Base-by-base conservation (phyloP, 2,888 invertebrate genomes). In the Caenorhabditis imperialis region DNA sequence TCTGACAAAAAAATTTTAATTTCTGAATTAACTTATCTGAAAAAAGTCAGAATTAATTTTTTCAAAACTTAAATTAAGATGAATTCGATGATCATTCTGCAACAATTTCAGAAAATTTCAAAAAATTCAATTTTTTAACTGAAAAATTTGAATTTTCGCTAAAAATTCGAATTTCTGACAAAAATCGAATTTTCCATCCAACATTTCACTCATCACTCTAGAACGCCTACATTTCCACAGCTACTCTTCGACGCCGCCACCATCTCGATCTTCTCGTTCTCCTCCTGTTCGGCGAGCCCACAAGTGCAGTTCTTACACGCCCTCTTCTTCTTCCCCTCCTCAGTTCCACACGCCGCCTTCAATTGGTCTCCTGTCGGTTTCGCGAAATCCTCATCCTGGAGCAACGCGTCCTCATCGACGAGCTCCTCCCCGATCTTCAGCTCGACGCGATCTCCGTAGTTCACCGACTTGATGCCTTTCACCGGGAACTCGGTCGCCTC, bases 201-300 rank as follows among this genome's bases (percentile, higher is more conserved):
- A n/a, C n/a, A n/a, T n/a, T n/a, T n/a, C n/a, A n/a, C n/a, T n/a
- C n/a, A n/a, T n/a, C n/a, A n/a, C n/a, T n/a, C n/a, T n/a, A n/a
- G n/a, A 42, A 10, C 12, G 67, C 93, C 91, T 91, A 97, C 97
- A 91, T 92, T 99, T 88, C 99, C 99, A 91, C 99, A 99, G 0
- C 97, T 94, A 0, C 98, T 98, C 89, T 90, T 91, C 18, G 73
- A 51, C 16, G 65, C 54, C 18, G 86, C 81, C 16, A 72, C 62
- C 22, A 50, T 60, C 30, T 58, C 54, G 14, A 62, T 71, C 40
- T 86, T 87, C 88, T 93, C 93, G 8, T 90, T 91, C 50, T 91
- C 92, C 57, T 97, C 90, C 89, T 97, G 95, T 81, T 98, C 97
- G 3, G 97, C 97, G 69, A 99, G 90, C 0, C 99, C 99, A 89